Percentiles rank a stretch among this genome's conserved stretches.
Conservation (phyloP, 2,888 invertebrate genomes). For the Lamellibrachia columna region DNA sequence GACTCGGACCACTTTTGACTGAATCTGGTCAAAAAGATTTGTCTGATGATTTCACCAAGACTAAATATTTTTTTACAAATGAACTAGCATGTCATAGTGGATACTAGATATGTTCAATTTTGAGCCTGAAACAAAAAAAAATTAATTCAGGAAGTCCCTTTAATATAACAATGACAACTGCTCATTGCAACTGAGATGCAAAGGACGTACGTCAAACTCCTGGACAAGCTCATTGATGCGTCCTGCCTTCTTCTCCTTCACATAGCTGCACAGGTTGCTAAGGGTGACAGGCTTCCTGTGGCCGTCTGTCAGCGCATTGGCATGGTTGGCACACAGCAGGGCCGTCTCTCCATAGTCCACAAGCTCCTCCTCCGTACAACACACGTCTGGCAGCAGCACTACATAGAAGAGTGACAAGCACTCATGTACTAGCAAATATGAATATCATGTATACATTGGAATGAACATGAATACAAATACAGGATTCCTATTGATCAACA, state of each 20-base stretch:
- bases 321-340: slow-evolving; percentile 31
- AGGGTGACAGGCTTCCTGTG: slow-evolving; percentile 53
- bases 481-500: background rate
- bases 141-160: background rate
- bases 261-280: slow-evolving; percentile 63
- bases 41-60: too few species aligned
- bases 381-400: slow-evolving; percentile 28
- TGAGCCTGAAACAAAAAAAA: background rate
- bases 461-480: too few species aligned
- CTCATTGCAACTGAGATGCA: background rate
- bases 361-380: slow-evolving; percentile 25
- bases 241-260: slow-evolving; percentile 57
- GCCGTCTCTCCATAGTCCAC: slow-evolving; percentile 30
- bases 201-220: slow-evolving; percentile 56
- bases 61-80: too few species aligned
- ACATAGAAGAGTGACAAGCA: background rate
- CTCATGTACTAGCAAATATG: background rate
- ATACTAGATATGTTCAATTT: too few species aligned
- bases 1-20: too few species aligned
- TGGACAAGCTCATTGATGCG: slow-evolving; percentile 55
- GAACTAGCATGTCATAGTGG: too few species aligned
- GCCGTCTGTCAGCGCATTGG: slow-evolving; percentile 35
- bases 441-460: too few species aligned
- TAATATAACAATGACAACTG: background rate
- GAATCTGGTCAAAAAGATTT: too few species aligned